These are phyloP conservation scores for Acleris cristana DNA, from an alignment of 2,888 invertebrate genomes.

Conservation along the genomic window DNA sequence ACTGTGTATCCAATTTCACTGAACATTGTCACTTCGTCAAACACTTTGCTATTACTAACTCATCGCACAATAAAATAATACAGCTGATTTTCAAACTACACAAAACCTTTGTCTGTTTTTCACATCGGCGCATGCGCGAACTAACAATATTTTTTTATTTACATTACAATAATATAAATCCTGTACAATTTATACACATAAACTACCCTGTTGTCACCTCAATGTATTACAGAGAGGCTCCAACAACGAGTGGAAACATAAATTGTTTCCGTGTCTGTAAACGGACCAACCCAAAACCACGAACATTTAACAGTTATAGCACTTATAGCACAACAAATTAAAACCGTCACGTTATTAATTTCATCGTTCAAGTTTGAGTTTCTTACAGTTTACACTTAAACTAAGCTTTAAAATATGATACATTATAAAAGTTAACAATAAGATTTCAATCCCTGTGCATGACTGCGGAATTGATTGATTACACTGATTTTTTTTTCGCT, in stretches of 20 bases:
- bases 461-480: constrained; percentile 35
- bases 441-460: constrained; percentile 23
- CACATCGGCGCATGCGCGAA: constrained; percentile 83
- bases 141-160: constrained; percentile 80
- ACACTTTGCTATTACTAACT: constrained; percentile 79
- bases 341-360: constrained; percentile 41
- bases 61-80: constrained; percentile 77
- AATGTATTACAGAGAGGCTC: constrained; percentile 53
- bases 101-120: constrained; percentile 86
- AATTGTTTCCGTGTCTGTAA: constrained; percentile 52
- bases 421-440: constrained; percentile 36
- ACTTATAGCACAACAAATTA: constrained; percentile 45
- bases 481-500: constrained; percentile 35
- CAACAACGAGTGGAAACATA: constrained; percentile 62
- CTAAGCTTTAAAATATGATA: constrained; percentile 24
- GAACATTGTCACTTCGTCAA: constrained; percentile 83
- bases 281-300: constrained; percentile 46
- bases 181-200: constrained; percentile 55
- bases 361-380: constrained; percentile 25
- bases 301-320: constrained; percentile 46
- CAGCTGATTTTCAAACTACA: constrained; percentile 85
- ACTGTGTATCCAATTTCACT: constrained; percentile 87
- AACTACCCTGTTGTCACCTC: constrained; percentile 51
- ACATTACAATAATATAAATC: constrained; percentile 73
- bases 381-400: constrained; percentile 19